phyloP scores from a whole-genome alignment of 2,113 vertebrate species.

The Gasterosteus nipponicus region DNA sequence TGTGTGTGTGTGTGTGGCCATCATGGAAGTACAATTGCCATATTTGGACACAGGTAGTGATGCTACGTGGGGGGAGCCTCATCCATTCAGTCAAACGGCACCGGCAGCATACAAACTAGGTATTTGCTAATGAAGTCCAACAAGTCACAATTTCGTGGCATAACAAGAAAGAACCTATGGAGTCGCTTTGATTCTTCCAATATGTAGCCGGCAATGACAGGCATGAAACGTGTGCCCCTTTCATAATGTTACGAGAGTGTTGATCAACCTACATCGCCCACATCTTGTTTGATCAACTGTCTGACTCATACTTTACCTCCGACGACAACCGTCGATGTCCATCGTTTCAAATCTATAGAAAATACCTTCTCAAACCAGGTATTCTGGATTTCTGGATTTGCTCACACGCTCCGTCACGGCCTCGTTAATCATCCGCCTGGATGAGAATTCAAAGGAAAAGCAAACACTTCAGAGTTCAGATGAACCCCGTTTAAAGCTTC shows the following conservation, averaged over 20 bases:
- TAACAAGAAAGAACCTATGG: not conserved
- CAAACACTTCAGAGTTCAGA: not conserved
- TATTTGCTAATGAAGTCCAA: not conserved
- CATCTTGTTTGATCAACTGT: not conserved
- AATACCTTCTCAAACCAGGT: not conserved
- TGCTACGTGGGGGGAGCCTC: not conserved
- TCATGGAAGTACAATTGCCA: constrained; percentile 20
- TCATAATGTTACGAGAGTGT: not conserved
- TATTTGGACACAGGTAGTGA: constrained; percentile 57
- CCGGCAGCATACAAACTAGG: not conserved
- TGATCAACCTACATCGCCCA: not conserved
- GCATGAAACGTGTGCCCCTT: not conserved
- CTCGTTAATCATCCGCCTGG: not conserved
- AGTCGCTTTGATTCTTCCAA: not conserved
- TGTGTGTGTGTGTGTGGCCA: constrained; percentile 15
- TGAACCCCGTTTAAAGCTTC: too few species aligned
- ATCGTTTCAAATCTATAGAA: not conserved
- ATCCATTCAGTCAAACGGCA: not conserved
- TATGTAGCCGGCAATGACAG: not conserved
- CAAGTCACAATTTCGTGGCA: not conserved
- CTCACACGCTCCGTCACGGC: not conserved
- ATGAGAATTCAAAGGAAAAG: not conserved
- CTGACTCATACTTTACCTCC: not conserved
- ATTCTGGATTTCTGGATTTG: not conserved
- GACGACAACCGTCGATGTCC: not conserved